Percentiles rank a stretch among this genome's conserved stretches.
Conservation (phyloP, 2,113 vertebrate genomes). For the Oreochromis tanganicae region DNA sequence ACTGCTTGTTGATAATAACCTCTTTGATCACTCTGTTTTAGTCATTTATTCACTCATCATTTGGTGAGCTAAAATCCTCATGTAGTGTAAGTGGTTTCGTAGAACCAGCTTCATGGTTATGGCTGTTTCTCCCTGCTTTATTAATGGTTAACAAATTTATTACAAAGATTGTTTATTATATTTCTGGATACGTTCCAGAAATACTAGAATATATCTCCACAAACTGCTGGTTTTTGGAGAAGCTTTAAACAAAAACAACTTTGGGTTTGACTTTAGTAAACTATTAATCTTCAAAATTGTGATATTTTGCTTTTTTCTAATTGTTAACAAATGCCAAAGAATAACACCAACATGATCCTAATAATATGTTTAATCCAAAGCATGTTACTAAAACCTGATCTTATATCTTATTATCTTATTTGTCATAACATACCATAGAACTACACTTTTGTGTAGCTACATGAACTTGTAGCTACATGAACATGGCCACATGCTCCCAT, state of each 20-base stretch:
- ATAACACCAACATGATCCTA: neutral
- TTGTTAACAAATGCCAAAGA: neutral
- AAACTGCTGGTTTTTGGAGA: neutral
- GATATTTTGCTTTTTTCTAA: neutral
- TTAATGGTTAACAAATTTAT: neutral
- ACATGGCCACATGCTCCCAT: neutral
- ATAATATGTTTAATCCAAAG: neutral
- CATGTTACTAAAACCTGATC: neutral
- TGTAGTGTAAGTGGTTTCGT: neutral
- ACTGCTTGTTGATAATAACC: neutral
- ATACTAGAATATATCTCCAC: fast-evolving
- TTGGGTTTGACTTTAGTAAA: neutral
- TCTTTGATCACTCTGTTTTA: neutral
- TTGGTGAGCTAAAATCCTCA: neutral
- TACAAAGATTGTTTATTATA: neutral
- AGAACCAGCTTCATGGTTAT: neutral
- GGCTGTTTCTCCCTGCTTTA: neutral
- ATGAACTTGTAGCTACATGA: neutral
- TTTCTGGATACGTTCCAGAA: neutral
- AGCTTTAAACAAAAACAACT: neutral
- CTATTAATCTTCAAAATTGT: neutral
- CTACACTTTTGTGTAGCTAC: neutral
- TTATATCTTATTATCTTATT: neutral
- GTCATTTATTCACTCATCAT: neutral
- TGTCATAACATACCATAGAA: neutral